Percentiles rank a stretch among this genome's conserved stretches.
Evolutionary conservation across 2,888 invertebrate genomes (phyloP).

Genomic region (Ctenicera cuprea): DNA sequence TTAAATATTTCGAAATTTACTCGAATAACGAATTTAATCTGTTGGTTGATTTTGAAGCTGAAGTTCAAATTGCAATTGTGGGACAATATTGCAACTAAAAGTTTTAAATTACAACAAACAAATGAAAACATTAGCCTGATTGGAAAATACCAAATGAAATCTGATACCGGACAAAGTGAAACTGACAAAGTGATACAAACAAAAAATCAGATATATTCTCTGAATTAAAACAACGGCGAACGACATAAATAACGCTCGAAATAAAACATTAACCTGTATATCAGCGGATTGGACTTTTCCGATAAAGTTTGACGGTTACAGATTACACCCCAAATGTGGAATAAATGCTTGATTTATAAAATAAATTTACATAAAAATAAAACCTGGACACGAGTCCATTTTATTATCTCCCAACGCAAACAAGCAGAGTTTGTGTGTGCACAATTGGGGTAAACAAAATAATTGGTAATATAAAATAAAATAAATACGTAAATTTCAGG

Average conservation of each 20-base stretch:
- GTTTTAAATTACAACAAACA: constrained; percentile 9
- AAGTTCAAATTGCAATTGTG: background rate
- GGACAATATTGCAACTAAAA: constrained; percentile 1
- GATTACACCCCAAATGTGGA: constrained; percentile 50
- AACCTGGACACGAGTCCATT: constrained; percentile 40
- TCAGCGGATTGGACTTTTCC: constrained; percentile 45
- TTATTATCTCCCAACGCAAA: constrained; percentile 34
- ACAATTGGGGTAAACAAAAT: constrained; percentile 22
- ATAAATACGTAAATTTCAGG: constrained; percentile 12
- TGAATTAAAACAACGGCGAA: constrained; percentile 30
- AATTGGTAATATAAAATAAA: constrained; percentile 37
- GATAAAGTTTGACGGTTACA: constrained; percentile 52
- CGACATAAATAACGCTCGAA: constrained; percentile 46
- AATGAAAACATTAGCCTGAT: constrained; percentile 2
- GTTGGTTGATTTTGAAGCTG: background rate
- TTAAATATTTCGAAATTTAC: constrained; percentile 1
- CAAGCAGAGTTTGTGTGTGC: constrained; percentile 33
- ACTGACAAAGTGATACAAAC: constrained; percentile 33
- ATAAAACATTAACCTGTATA: constrained; percentile 50
- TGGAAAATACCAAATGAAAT: constrained; percentile 23
- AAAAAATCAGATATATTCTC: constrained; percentile 33
- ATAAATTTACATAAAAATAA: constrained; percentile 54
- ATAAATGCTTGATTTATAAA: constrained; percentile 51
- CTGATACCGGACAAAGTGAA: constrained; percentile 31
- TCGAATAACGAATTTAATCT: constrained; percentile 18